Conservation (phyloP, 2,113 vertebrate genomes). For the Peromyscus californicus region DNA sequence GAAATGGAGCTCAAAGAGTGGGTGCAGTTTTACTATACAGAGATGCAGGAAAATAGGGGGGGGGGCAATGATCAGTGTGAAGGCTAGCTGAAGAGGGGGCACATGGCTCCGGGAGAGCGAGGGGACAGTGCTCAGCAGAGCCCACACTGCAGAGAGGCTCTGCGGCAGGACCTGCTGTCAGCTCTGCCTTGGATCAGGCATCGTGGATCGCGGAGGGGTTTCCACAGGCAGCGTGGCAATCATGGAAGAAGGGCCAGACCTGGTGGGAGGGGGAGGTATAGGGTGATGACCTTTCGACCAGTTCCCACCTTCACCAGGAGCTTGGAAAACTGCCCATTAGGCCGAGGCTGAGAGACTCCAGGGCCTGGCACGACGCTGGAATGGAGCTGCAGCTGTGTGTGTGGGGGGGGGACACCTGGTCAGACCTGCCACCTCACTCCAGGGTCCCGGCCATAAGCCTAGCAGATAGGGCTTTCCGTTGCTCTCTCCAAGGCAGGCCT, state of each 20-base stretch:
- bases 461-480: background rate
- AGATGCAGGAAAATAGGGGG: background rate
- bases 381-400: background rate
- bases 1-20: background rate
- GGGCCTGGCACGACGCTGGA: background rate
- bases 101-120: background rate
- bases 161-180: background rate
- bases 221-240: background rate
- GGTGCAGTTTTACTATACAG: background rate
- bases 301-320: background rate
- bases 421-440: background rate
- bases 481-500: background rate
- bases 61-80: background rate
- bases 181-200: background rate
- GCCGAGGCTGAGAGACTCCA: background rate
- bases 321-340: background rate
- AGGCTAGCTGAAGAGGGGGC: background rate
- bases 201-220: background rate
- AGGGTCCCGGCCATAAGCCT: background rate
- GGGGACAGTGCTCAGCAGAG: rapidly evolving
- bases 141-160: background rate
- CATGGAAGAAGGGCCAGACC: background rate
- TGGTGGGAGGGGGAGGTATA: background rate
- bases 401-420: background rate
- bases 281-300: background rate